phyloP scores from a whole-genome alignment of 2,797 vertebrate genomes.

The Morus bassanus region DNA sequence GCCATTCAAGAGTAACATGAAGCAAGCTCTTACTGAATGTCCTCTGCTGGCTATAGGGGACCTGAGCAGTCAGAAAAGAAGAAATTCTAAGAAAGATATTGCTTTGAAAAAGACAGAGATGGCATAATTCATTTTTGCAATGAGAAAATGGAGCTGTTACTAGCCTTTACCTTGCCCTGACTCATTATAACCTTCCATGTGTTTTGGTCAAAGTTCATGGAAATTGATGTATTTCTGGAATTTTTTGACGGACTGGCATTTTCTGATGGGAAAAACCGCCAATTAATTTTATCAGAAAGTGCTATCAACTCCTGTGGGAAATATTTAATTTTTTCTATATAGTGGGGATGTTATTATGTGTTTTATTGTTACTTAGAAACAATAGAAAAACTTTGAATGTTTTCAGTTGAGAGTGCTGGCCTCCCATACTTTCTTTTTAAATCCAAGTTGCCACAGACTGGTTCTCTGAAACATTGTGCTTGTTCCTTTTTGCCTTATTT shows the following conservation, averaged over 20 bases:
- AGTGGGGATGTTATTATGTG: neutral
- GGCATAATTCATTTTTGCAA: neutral
- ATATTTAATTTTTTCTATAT: neutral
- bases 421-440: neutral
- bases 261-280: neutral
- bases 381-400: neutral
- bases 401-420: neutral
- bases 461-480: neutral
- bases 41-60: neutral
- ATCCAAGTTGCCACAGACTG: neutral
- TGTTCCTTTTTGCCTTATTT: neutral
- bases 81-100: neutral
- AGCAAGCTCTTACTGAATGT: neutral
- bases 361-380: slow-evolving; percentile 16
- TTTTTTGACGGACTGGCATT: neutral
- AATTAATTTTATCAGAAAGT: neutral
- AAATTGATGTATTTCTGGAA: neutral
- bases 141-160: neutral
- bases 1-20: neutral
- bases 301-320: neutral
- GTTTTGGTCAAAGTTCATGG: neutral
- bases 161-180: neutral
- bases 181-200: neutral
- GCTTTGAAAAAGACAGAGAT: neutral
- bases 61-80: neutral